These are phyloP conservation scores for Hippocampus mohnikei DNA, from an alignment of 2,113 vertebrate genomes.

Conservation along the genomic window DNA sequence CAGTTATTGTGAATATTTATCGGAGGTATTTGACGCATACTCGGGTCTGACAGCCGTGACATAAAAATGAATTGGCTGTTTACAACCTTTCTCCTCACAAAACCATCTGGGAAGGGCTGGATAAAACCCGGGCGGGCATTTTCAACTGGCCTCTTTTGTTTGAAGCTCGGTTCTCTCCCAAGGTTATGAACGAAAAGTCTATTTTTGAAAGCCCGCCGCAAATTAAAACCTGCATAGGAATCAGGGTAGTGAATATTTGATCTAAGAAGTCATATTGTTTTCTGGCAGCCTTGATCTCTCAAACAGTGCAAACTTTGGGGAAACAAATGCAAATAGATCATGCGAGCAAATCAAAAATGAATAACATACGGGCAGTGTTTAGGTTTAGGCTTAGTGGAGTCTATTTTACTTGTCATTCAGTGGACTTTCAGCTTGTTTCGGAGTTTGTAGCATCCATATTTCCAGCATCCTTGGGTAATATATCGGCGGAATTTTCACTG, in stretches of 20 bases:
- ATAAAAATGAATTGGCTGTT: background rate
- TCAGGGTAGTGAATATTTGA: background rate
- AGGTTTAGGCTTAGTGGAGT: background rate
- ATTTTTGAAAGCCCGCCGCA: slow-evolving; percentile 3
- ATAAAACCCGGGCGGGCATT: background rate
- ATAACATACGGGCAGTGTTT: background rate
- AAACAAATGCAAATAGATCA: slow-evolving; percentile 6
- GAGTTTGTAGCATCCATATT: background rate
- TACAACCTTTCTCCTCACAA: background rate
- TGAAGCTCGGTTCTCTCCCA: background rate
- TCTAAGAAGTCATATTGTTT: background rate
- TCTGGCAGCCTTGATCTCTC: background rate
- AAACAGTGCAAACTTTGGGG: background rate
- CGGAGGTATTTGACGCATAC: background rate
- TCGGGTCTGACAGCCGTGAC: slow-evolving; percentile 6
- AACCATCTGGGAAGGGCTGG: background rate
- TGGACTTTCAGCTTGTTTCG: background rate
- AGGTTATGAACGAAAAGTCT: background rate
- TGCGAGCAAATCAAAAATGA: background rate
- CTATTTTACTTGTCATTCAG: background rate
- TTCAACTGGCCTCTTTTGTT: background rate
- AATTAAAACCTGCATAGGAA: background rate
- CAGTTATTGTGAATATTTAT: background rate
- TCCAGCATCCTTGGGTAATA: background rate
- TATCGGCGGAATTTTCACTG: background rate